Conservation (phyloP, 2,797 vertebrate genomes). For the Platalea minor region DNA sequence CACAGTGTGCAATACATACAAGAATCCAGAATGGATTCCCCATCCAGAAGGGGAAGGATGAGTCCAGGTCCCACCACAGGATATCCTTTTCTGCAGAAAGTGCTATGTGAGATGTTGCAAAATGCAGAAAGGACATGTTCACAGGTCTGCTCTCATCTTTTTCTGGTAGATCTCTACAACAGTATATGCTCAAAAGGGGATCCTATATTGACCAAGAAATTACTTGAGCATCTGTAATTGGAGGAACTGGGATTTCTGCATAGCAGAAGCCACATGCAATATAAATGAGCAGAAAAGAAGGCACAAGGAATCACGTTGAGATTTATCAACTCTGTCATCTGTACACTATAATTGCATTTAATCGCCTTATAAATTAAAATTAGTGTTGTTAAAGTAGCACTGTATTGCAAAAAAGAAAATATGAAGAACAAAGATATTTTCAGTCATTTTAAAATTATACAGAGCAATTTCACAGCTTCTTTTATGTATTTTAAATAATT, state of each 20-base stretch:
- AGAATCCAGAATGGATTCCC: background rate
- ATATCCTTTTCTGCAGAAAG: background rate
- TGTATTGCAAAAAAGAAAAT: background rate
- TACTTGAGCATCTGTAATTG: background rate
- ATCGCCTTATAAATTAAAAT: constrained; percentile 1
- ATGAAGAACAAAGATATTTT: background rate
- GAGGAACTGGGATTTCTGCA: background rate
- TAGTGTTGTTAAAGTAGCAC: background rate
- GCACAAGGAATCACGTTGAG: background rate
- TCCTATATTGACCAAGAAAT: background rate
- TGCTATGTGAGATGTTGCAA: background rate
- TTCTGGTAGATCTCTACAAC: background rate
- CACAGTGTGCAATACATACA: background rate
- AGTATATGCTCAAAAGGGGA: background rate
- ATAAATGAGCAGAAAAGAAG: background rate
- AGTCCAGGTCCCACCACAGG: background rate
- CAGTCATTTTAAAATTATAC: background rate
- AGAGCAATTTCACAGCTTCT: background rate
- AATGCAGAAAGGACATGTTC: background rate
- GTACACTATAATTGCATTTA: background rate
- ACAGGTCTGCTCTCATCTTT: background rate
- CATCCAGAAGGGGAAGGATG: background rate
- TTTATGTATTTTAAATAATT: background rate
- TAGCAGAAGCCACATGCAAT: background rate
- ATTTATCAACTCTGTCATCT: background rate